Conservation (phyloP, 2,113 vertebrate species). For the Larimichthys polyactis region DNA sequence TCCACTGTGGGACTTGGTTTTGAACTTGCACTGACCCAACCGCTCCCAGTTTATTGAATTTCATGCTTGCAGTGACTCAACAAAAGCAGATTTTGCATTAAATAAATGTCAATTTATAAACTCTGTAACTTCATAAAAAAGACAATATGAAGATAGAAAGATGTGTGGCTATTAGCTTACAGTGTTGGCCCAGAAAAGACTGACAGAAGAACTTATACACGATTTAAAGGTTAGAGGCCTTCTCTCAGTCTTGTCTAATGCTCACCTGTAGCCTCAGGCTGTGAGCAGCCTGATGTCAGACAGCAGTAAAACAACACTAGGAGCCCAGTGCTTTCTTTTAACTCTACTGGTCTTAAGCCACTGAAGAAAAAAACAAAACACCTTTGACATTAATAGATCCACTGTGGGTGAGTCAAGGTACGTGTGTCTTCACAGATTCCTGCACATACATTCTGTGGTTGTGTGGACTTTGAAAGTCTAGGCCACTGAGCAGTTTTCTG, state of each 20-base stretch:
- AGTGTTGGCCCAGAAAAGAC: slow-evolving; percentile 15
- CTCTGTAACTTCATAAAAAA: slow-evolving; percentile 30
- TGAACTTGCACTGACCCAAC: slow-evolving; percentile 72
- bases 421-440: slow-evolving; percentile 63
- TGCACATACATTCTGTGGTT: slow-evolving; percentile 43
- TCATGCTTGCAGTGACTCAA: slow-evolving; percentile 53
- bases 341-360: slow-evolving; percentile 67
- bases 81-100: slow-evolving; percentile 65
- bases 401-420: slow-evolving; percentile 66
- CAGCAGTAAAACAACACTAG: slow-evolving; percentile 73
- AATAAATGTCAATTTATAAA: slow-evolving; percentile 45
- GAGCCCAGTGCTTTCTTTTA: slow-evolving; percentile 53
- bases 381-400: slow-evolving; percentile 79
- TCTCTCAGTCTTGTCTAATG: slow-evolving; percentile 33
- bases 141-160: slow-evolving; percentile 20
- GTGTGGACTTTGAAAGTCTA: slow-evolving; percentile 48
- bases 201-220: slow-evolving; percentile 8
- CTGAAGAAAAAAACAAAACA: slow-evolving; percentile 64
- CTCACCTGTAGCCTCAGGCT: slow-evolving; percentile 46
- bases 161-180: slow-evolving; percentile 29
- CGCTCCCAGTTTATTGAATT: slow-evolving; percentile 71
- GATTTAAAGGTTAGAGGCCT: slow-evolving; percentile 27
- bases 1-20: slow-evolving; percentile 62
- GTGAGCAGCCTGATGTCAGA: slow-evolving; percentile 64
- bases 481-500: slow-evolving; percentile 50